These are phyloP conservation scores for Eueides isabella DNA, from an alignment of 1,140 invertebrate species.

Conservation along the genomic window DNA sequence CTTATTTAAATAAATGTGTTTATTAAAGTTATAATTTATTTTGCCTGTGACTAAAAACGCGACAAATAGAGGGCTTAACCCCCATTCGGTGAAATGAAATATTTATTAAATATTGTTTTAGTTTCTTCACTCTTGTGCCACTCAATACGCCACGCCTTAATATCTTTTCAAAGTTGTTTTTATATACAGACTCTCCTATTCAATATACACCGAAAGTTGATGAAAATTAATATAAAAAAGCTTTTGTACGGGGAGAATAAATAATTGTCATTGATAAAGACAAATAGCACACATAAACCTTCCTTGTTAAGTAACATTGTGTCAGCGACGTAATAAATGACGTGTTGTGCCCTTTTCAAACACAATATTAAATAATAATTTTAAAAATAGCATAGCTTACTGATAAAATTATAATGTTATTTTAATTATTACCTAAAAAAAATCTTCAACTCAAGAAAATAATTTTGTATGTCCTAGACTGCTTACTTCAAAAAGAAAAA, in stretches of 20 bases:
- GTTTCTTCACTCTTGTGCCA: no score
- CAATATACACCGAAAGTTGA: neutral
- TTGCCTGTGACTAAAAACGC: no score
- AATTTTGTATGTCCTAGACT: no score
- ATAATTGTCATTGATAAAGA: conserved; percentile 36
- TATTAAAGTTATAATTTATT: no score
- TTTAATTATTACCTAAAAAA: neutral
- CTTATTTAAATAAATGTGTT: no score
- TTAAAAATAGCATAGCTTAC: neutral
- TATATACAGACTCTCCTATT: neutral
- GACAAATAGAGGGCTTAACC: no score
- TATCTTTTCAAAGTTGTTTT: no score
- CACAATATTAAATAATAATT: neutral
- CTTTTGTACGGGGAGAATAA: neutral
- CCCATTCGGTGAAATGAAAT: no score
- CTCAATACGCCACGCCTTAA: no score
- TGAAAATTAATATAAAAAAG: neutral
- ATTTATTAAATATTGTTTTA: no score
- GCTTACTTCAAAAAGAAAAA: no score
- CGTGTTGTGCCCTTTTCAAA: neutral
- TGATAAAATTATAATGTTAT: neutral
- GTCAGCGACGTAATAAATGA: conserved; percentile 7
- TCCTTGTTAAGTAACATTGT: conserved; percentile 19
- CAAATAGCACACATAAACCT: conserved; percentile 32
- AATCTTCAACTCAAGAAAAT: neutral